phyloP scores from a whole-genome alignment of 2,888 invertebrate species.

The Digitonthophagus gazella region DNA sequence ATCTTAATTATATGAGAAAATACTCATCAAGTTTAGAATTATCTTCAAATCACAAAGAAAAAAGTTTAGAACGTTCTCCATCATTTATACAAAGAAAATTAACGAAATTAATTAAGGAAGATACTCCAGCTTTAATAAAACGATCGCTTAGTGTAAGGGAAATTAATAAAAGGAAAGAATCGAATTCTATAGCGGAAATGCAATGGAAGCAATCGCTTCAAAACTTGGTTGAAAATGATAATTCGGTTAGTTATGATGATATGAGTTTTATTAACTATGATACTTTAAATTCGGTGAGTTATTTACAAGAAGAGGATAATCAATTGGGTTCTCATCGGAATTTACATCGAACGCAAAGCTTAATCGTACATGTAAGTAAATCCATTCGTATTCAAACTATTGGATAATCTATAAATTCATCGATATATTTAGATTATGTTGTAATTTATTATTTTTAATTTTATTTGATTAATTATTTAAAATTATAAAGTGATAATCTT shows the following conservation, averaged over 20 bases:
- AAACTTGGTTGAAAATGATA: slow-evolving; percentile 57
- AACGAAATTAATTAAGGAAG: slow-evolving; percentile 39
- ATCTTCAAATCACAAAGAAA: slow-evolving; percentile 29
- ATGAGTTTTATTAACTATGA: slow-evolving; percentile 60
- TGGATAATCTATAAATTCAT: no score
- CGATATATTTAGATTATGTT: no score
- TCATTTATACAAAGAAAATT: slow-evolving; percentile 46
- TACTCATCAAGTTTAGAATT: slow-evolving; percentile 40
- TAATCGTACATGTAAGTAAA: slow-evolving; percentile 46
- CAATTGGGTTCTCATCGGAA: slow-evolving; percentile 15
- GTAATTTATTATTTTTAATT: no score
- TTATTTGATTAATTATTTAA: no score
- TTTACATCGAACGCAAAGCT: slow-evolving; percentile 43
- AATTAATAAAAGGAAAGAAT: slow-evolving; percentile 40
- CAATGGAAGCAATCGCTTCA: slow-evolving; percentile 57
- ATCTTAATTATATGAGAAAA: slow-evolving; percentile 24
- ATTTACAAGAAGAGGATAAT: slow-evolving; percentile 28
- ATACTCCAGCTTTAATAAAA: slow-evolving; percentile 42
- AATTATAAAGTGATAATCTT: no score
- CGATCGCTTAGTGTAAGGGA: slow-evolving; percentile 48
- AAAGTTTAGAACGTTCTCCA: slow-evolving; percentile 36
- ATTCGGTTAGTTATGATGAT: slow-evolving; percentile 58
- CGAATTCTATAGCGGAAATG: slow-evolving; percentile 38
- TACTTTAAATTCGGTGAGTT: slow-evolving; percentile 52
- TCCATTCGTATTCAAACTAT: no score